A percentile compares a stretch with the other conserved stretches of the same genome.
Evolutionary conservation across 1,140 invertebrate species (phyloP).

Genomic region (Lethrus apterus): DNA sequence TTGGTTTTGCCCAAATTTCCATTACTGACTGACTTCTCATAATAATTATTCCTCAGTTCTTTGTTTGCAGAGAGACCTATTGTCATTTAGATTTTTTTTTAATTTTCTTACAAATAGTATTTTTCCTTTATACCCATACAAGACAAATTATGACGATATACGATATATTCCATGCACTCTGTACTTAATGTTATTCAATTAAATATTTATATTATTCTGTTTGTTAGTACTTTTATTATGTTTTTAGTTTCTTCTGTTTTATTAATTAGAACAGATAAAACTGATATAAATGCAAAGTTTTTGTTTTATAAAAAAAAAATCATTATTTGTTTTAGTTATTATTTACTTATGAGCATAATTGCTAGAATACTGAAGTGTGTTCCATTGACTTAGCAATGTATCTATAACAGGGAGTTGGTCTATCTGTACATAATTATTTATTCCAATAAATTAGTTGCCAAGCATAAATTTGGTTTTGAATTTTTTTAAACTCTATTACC

Average conservation of each 20-base stretch:
- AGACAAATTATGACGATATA: constrained; percentile 6
- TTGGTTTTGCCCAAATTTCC: constrained; percentile 95
- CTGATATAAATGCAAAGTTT: not conserved
- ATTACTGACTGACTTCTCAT: constrained; percentile 62
- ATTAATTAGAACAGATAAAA: constrained; percentile 4
- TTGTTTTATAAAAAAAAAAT: not conserved
- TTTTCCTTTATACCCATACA: not conserved
- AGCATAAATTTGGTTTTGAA: too few relatives aligned
- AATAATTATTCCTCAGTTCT: constrained; percentile 13
- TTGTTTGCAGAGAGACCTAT: not conserved
- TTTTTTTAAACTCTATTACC: too few relatives aligned
- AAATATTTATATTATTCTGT: constrained; percentile 6
- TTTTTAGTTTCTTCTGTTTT: not conserved
- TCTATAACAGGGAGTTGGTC: constrained; percentile 10
- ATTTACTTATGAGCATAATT: constrained; percentile 1
- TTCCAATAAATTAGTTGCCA: constrained; percentile 12
- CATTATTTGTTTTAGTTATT: too few relatives aligned
- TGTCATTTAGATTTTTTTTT: not conserved
- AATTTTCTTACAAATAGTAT: constrained; percentile 1
- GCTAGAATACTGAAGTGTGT: constrained; percentile 6
- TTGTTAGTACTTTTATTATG: constrained; percentile 4
- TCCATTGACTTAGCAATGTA: constrained; percentile 5
- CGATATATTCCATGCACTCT: constrained; percentile 5
- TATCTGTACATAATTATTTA: constrained; percentile 12
- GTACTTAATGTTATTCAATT: constrained; percentile 15